These are phyloP conservation scores for Liparis tanakae DNA, from an alignment of 2,797 vertebrate genomes.

Conservation along the genomic window DNA sequence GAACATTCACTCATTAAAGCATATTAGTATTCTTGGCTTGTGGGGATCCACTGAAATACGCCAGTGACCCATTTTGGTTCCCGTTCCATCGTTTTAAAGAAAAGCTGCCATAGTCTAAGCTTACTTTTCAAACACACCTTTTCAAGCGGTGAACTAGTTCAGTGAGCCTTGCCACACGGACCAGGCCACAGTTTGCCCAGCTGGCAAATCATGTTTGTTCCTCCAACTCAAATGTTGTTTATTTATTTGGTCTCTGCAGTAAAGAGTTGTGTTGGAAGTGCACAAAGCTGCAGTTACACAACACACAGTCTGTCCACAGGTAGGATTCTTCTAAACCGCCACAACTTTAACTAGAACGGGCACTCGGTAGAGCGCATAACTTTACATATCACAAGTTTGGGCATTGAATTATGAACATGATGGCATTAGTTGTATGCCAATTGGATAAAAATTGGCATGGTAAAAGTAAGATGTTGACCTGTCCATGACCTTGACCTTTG, in stretches of 20 bases:
- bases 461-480: too few relatives aligned
- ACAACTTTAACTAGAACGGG: constrained; percentile 29
- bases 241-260: constrained; percentile 59
- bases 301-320: constrained; percentile 22
- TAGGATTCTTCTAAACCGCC: background rate
- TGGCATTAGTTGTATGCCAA: too few relatives aligned
- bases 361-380: too few relatives aligned
- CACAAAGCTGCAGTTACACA: constrained; percentile 74
- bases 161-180: constrained; percentile 38
- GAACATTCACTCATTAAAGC: constrained; percentile 67
- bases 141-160: constrained; percentile 38
- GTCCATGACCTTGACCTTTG: too few relatives aligned
- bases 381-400: too few relatives aligned
- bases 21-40: constrained; percentile 74
- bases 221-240: constrained; percentile 64
- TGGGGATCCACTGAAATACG: constrained; percentile 58
- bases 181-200: constrained; percentile 56
- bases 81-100: constrained; percentile 49
- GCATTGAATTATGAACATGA: too few relatives aligned
- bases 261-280: constrained; percentile 51
- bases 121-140: constrained; percentile 38
- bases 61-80: constrained; percentile 63
- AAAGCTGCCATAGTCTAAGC: constrained; percentile 28
- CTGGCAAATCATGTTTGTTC: constrained; percentile 66
- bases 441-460: too few relatives aligned